Base-by-base conservation (phyloP, 2,888 invertebrate genomes). In the Dynastes maya region DNA sequence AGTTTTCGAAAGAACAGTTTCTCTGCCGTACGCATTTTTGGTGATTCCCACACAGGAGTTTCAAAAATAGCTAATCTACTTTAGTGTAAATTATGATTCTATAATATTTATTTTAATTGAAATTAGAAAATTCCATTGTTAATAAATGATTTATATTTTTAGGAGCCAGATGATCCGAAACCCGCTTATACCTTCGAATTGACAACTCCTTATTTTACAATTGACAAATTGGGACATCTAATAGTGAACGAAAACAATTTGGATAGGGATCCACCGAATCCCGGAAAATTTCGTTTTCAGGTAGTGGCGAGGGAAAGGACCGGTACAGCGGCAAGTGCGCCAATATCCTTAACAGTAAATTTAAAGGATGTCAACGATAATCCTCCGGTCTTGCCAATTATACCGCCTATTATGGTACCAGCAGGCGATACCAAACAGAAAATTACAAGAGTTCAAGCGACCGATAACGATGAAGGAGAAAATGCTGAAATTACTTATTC, bases 281-380 rank as follows among this genome's bases (percentile, higher is more conserved):
- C 94, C 0, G 95, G 95, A 32, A 93, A 93, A 85, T 96, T 95
- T 85, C 93, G 95, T 84, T 97, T 97, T 87, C 97, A 97, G 90
- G 94, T 97, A 70, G 96, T 97, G 4, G 97, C 96, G 0, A 90
- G 97, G 2, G 97, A 97, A 89, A 93, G 92, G 72, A 93, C 91
- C 70, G 95, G 95, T 0, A 91, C 91, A 37, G 95, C 95, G 0
- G 96, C 96, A 1, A 96, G 96, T 80, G 93, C 96, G 4, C 97
- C 97, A 0, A 89, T 95, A 22, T 95, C 95, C 0, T 87, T 97
- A 58, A 92, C 94, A 0, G 96, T 97, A 0, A 91, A 92, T 63
- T 88, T 96, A 78, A 91, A 94, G 80, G 97, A 97, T 87, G 94
- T 95, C 68, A 97, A 97, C 86, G 97, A 97, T 86, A 97, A 97